Evolutionary conservation across 2,113 vertebrate species (phyloP), one percentile per base, ranked within the genome.

Genomic region (Camarhynchus parvulus): DNA sequence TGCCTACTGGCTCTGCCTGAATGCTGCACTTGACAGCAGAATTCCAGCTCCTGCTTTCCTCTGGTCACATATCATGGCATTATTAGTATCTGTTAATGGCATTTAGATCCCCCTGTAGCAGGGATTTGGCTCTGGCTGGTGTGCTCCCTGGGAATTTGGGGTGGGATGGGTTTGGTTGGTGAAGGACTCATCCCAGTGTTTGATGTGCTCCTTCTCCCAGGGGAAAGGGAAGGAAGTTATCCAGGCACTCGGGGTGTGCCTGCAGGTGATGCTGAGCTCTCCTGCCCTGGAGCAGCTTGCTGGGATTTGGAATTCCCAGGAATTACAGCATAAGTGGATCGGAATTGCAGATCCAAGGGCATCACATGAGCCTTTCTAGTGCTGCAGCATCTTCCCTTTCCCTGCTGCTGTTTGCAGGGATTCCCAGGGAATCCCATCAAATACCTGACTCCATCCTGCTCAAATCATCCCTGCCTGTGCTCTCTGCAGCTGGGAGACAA

Each of bases 11-110:
- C 77, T 90, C 61, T 79, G 78, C 86, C 25, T 58, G 91, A 85
- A 49, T 61, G 59, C 91, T 85, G 39, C 92, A 68, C 90, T 92
- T 86, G 62, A 92, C 52, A 25, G 74, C 80, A 89, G 91, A 90
- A 96, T 93, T 97, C 94, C 94, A 95, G 61, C 80, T 64, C 76
- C 74, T 47, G 30, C 35, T 90, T 96, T 91, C 70, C 58, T 89
- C 79, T 86, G 66, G 61, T 68, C 88, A 27, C 68, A 59, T 80
- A 78, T 91, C 89, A 66, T 6, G 46, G 67, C 72, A 89, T 91
- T 94, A 87, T 90, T 90, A 72, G 76, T 58, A 35, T 24, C 72
- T 81, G 35, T 28, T 59, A 52, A 47, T 52, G 39, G 44, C 53
- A 67, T 92, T 94, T 77, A 42, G 78, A 63, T 10, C 30, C 30